Evolutionary conservation across 1,140 invertebrate species (phyloP), one percentile per base, ranked within the genome.

Genomic region (Thaumetopoea pityocampa): DNA sequence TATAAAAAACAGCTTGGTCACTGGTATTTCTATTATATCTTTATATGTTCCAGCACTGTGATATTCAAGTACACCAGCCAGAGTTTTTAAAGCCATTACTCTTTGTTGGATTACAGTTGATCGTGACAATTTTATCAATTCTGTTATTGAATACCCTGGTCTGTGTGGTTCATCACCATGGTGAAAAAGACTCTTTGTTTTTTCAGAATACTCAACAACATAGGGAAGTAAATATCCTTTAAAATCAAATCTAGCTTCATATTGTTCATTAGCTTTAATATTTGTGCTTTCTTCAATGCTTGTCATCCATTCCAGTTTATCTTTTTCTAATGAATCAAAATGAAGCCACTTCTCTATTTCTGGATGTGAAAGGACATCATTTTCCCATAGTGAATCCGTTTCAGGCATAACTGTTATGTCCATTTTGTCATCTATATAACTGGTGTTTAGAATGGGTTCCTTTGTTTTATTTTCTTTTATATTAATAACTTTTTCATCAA

Each of bases 161-260:
- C 95, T 88, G 56, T 95, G 92, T 11, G 94, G 92, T 79, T 98
- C 96, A 57, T 96, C 92, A 1, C 95, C 96, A 78, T 98, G 96
- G 81, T 97, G 93, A 85, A 96, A 95, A 3, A 98, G 85, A 89
- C 83, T 50, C 82, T 86, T 65, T 84, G 79, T 67, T 79, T 87
- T 71, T 49, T 85, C 86, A 4, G 77, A 87, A 48, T 92, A 89
- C 23, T 90, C 87, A 8, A 87, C 80, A 2, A 80, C 65, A 45
- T 91, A 93, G 1, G 92, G 92, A 19, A 94, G 65, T 1, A 94
- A 63, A 38, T 90, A 87, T 4, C 92, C 92, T 69, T 86, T 85
- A 69, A 89, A 90, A 65, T 90, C 87, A 72, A 91, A 91, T 37
- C 89, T 86, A 0, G 94, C 94, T 82, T 92, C 90, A 63, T 92